Evolutionary conservation across 2,113 vertebrate species (phyloP).

Genomic region (Eleginops maclovinus): DNA sequence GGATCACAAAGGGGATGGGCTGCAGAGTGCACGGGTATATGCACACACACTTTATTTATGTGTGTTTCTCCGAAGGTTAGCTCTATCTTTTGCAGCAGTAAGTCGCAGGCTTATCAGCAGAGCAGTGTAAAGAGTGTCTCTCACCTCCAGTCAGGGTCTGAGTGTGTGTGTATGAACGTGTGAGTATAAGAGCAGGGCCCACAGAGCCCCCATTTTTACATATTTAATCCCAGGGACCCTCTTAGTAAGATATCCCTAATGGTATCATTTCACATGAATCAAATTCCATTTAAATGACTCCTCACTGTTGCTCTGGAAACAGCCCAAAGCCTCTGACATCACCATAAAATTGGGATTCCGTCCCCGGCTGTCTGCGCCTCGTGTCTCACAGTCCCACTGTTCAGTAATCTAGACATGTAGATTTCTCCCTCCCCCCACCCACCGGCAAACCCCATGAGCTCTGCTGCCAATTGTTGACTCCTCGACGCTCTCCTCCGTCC

Average conservation of each 20-base stretch:
- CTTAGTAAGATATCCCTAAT: not conserved
- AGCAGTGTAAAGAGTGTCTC: not conserved
- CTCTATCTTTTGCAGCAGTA: slow-evolving; percentile 26
- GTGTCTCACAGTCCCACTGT: slow-evolving; percentile 28
- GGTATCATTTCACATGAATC: slow-evolving; percentile 14
- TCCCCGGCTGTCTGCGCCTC: slow-evolving; percentile 10
- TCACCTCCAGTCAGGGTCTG: slow-evolving; percentile 20
- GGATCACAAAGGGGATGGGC: slow-evolving; percentile 32
- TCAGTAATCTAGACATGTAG: slow-evolving; percentile 56
- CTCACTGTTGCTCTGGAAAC: not conserved
- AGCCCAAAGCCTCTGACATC: not conserved
- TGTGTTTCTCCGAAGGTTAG: slow-evolving; percentile 35
- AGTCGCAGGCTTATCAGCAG: slow-evolving; percentile 42
- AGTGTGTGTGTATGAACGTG: not conserved
- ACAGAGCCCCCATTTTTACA: not conserved
- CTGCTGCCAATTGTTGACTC: slow-evolving; percentile 59
- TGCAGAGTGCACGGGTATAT: slow-evolving; percentile 18
- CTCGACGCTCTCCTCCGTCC: slow-evolving; percentile 26
- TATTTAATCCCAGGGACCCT: slow-evolving; percentile 1
- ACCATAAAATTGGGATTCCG: slow-evolving; percentile 35
- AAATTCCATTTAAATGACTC: slow-evolving; percentile 11
- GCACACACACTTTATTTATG: not conserved
- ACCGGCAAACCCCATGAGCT: slow-evolving; percentile 21
- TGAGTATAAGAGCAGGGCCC: not conserved
- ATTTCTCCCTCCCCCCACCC: slow-evolving; percentile 5